Evolutionary conservation across 2,113 vertebrate species (phyloP), one percentile per base, ranked within the genome.

Genomic region (Nothocercus julius): DNA sequence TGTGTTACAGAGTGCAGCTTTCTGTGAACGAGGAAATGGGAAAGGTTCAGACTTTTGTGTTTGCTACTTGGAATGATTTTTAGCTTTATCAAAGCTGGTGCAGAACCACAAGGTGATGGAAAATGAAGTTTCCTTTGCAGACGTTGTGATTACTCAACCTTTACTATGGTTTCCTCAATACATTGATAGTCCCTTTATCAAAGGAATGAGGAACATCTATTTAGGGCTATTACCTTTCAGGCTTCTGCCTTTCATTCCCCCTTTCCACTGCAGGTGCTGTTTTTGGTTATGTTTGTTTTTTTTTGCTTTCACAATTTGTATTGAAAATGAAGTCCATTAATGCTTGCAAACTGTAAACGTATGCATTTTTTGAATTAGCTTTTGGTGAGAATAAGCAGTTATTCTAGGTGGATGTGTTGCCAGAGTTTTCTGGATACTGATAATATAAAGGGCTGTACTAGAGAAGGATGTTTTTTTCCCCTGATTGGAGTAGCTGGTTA

Each of bases 21-120:
- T 63, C 27, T 44, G 2, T 0, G 2, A 34, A 19, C 17, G 40
- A 34, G 51, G 36, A 4, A 18, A 5, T 28, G 11, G 32, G 24
- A 14, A 53, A 28, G 24, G 22, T 36, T 51, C n/a, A 72, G 13
- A 36, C n/a, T 28, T 54, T 16, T 54, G 53, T 15, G 3, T 63
- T 13, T 59, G 38, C 36, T 70, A 63, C 24, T 34, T 72, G 53
- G 20, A 51, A 19, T 82, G 61, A 69, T 59, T 74, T 78, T 88
- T 47, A 75, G 66, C 18, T 63, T 0, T 45, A 19, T 53, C 54
- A 68, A 14, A 82, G 59, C 61, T 64, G 64, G 49, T 49, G 32
- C 61, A 72, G 64, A 78, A n/a, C 25, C 64, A 38, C n/a, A 42
- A 34, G 19, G 21, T 40, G 42, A 42, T 53, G 28, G 61, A 80